Conservation (phyloP, 2,113 vertebrate genomes). For the Hucho hucho region DNA sequence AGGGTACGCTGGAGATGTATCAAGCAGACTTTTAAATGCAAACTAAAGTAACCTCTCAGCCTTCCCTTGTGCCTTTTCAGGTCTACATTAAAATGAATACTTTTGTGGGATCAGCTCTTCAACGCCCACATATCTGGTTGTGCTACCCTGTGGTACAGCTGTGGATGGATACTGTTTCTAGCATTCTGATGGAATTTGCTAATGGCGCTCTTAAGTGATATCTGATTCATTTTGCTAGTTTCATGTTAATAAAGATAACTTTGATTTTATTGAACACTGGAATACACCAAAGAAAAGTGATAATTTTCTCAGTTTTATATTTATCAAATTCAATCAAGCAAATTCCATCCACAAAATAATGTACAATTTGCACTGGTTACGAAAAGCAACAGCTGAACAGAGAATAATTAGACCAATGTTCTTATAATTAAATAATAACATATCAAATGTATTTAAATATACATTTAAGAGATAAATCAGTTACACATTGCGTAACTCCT, state of each 20-base stretch:
- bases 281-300: too few relatives aligned
- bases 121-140: not conserved
- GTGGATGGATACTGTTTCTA: not conserved
- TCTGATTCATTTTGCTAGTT: not conserved
- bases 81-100: not conserved
- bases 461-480: not conserved
- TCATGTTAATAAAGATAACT: not conserved
- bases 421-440: not conserved
- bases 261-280: too few relatives aligned
- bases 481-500: not conserved
- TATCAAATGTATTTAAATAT: slow-evolving; percentile 3
- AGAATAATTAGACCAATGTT: not conserved
- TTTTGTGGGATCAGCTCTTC: not conserved
- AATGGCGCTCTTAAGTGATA: not conserved
- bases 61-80: not conserved
- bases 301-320: not conserved
- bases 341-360: not conserved
- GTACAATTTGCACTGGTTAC: not conserved
- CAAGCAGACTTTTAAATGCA: slow-evolving; percentile 52
- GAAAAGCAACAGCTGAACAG: not conserved
- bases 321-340: not conserved
- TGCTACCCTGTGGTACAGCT: not conserved
- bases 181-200: not conserved
- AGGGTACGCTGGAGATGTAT: slow-evolving; percentile 52
- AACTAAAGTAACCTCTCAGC: slow-evolving; percentile 19